Base-by-base conservation (phyloP, 1,140 invertebrate species). In the Lepidurus couesii region DNA sequence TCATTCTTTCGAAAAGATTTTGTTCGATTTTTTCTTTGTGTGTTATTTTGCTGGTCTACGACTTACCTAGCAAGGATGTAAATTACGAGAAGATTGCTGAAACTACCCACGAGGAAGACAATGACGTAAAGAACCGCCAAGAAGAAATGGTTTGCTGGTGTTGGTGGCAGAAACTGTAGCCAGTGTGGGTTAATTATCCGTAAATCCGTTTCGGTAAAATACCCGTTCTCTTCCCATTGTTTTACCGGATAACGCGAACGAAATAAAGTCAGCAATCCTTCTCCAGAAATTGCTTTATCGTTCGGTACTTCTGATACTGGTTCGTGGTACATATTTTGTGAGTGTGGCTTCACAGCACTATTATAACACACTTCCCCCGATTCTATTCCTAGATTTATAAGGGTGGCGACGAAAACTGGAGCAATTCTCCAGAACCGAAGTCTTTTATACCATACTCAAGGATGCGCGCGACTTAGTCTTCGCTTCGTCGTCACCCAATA, bases 71-170 rank as follows among this genome's bases (percentile, higher is more conserved):
- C 82, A 82, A 90, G 90, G 86, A 91, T 88, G 81, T 87, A 88
- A 74, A 92, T 87, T 21, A 92, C 90, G 11, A 90, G 84, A 1
- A 86, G 83, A 82, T 92, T 92, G 11, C 91, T 90, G 82, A 86
- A 85, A 45, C 88, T 85, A 7, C 91, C 91, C 44, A 89, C 81
- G 13, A 88, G 84, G 79, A 89, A 86, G 79, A 92, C 87, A 5
- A 90, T 79, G 13, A 87, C 81, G 82, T 92, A 92, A 7, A 90
- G 76, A 5, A 84, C 81, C 0, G 87, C 90, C 79, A 92, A 84
- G 0, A 84, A 82, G 82, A 88, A 88, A 81, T 90, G 90, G 24
- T 86, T 81, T 5, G 81, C 81, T 34, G 85, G 84, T 42, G 82
- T 81, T 0, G 89, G 89, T 43, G 89, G 89, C 10, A 86, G 85